These are phyloP conservation scores for Sciurus vulgaris DNA, from an alignment of 2,797 vertebrate genomes.

Conservation along the genomic window DNA sequence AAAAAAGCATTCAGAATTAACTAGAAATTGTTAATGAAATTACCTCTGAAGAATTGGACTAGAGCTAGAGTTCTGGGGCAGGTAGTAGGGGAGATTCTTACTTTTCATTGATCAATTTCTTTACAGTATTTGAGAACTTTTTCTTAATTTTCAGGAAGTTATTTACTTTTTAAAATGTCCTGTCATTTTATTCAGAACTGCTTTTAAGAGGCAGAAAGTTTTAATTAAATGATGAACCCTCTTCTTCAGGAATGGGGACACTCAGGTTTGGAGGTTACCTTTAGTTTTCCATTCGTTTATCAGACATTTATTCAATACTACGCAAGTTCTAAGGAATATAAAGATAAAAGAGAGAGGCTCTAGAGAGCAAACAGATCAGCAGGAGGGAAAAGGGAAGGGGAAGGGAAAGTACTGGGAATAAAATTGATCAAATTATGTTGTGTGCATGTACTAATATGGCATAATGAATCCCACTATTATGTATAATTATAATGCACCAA, in stretches of 20 bases:
- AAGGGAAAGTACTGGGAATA: too few species aligned
- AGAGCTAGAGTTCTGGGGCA: neutral
- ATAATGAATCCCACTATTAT: too few species aligned
- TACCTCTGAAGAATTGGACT: neutral
- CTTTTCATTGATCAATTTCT: neutral
- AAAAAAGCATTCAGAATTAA: neutral
- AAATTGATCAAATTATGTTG: too few species aligned
- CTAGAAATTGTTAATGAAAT: conserved; percentile 7
- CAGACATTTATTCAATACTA: neutral
- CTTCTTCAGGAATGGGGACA: neutral
- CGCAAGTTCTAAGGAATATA: neutral
- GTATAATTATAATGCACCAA: too few species aligned
- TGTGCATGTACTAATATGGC: too few species aligned
- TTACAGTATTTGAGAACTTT: conserved; percentile 3
- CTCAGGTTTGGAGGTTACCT: neutral
- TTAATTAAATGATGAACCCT: conserved; percentile 9
- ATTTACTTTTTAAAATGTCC: neutral
- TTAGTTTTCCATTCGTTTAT: conserved; percentile 16
- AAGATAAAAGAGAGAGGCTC: neutral
- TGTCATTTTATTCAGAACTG: conserved; percentile 7
- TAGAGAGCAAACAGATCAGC: too few species aligned
- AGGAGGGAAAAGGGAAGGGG: too few species aligned
- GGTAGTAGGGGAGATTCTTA: neutral
- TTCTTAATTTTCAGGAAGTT: conserved; percentile 2
- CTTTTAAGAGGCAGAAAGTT: neutral